Conservation (phyloP, 1,140 invertebrate genomes). For the Trialeurodes vaporariorum region DNA sequence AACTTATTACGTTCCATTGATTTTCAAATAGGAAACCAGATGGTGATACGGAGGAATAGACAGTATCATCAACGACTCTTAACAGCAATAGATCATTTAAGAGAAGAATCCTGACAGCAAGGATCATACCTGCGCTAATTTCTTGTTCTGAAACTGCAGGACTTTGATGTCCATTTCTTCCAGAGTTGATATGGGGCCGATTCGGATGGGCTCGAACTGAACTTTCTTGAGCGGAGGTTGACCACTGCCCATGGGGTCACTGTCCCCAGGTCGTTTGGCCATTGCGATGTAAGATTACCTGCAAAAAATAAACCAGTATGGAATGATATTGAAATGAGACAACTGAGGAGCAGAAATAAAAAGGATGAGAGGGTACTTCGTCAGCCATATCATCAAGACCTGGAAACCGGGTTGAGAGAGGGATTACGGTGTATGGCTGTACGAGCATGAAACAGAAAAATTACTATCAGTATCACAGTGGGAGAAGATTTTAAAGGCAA, state of each 20-base stretch:
- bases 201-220: slow-evolving; percentile 83
- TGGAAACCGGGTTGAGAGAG: background rate
- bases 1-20: no score
- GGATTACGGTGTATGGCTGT: background rate
- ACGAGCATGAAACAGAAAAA: background rate
- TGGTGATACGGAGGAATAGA: no score
- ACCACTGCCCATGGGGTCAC: background rate
- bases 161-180: slow-evolving; percentile 98
- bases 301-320: background rate
- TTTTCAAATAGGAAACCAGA: no score
- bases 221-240: slow-evolving; percentile 62
- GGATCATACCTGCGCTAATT: slow-evolving; percentile 75
- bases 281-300: background rate
- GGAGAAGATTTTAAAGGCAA: no score
- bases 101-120: no score
- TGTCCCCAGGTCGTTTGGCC: background rate
- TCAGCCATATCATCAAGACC: background rate
- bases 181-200: slow-evolving; percentile 83
- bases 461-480: no score
- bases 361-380: no score
- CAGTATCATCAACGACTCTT: no score
- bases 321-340: background rate
- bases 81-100: no score
- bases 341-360: no score
- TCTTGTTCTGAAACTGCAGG: slow-evolving; percentile 92